Evolutionary conservation across 2,888 invertebrate genomes (phyloP), one percentile per base, ranked within the genome.

Genomic region (Kuschelorhynchus macadamiae): DNA sequence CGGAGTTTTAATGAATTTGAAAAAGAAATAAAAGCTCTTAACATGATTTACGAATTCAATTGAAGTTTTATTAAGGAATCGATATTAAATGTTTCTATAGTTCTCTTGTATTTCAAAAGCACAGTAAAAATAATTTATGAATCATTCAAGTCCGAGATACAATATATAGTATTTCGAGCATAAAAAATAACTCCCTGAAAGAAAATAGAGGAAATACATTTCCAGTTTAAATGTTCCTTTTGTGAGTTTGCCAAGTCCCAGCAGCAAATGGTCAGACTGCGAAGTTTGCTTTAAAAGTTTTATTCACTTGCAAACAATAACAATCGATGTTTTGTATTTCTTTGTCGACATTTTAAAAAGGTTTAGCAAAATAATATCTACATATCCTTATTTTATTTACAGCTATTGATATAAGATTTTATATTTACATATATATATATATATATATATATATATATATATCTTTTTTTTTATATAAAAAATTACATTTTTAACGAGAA

Each of bases 181-280:
- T 60, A 60, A 53, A 66, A 60, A 66, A 60, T 60, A 46, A 60
- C n/a, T 21, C 30, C 20, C 14, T 20, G 7, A 20, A 42, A 52
- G 59, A 65, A 44, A 65, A 50, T 66, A 41, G 46, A 66, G 60
- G 59, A 66, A 60, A 66, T 60, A 52, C 52, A 60, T 60, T 65
- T 66, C 41, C 41, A 60, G 52, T 59, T 46, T 60, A 53, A 60
- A 59, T 66, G 66, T 44, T 66, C 46, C 66, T 66, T 66, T 66
- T 66, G 59, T 66, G 53, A 46, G n/a, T 21, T 16, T 66, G 66
- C 66, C 66, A 66, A 66, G 47, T 59, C 44, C 41, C 41, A 30
- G 49, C 56, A 16, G 49, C 49, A 56, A 52, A 56, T 53, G 59
- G 53, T 66, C 66, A 52, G 53, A 66, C 53, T 66, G 36, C 53